Percentiles rank a stretch among this genome's conserved stretches.
These are phyloP conservation scores for Macquaria ambigua DNA, from an alignment of 2,113 vertebrate genomes.

Conservation along the genomic window DNA sequence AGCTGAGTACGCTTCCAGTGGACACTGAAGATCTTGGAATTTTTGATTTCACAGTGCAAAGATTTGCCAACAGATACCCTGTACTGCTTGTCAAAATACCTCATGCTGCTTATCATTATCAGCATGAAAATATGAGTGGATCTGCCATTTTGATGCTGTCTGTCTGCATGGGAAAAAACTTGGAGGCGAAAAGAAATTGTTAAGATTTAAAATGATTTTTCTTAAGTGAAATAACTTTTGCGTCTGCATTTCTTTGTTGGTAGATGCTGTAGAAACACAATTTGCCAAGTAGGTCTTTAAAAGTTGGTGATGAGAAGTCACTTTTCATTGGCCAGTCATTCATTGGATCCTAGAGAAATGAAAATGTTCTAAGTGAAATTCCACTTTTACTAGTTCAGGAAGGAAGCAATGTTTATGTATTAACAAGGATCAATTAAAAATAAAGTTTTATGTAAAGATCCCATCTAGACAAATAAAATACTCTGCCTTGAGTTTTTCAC, in stretches of 20 bases:
- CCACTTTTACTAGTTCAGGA: neutral
- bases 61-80: conserved; percentile 7
- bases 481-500: neutral
- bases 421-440: neutral
- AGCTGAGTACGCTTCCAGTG: conserved; percentile 52
- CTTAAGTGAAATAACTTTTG: neutral
- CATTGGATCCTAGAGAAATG: neutral
- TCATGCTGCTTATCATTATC: neutral
- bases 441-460: neutral
- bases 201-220: neutral
- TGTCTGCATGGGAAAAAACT: neutral
- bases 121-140: neutral
- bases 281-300: neutral
- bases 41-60: neutral
- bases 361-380: conserved; percentile 4
- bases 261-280: neutral
- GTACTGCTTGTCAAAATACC: neutral
- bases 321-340: neutral
- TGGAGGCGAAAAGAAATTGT: neutral
- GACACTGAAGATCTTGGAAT: conserved; percentile 33
- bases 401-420: neutral
- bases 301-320: neutral
- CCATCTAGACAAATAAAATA: neutral
- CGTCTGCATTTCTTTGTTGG: neutral
- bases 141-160: conserved; percentile 2